phyloP scores from a whole-genome alignment of 2,888 invertebrate species.

The Synanthedon tipuliformis region DNA sequence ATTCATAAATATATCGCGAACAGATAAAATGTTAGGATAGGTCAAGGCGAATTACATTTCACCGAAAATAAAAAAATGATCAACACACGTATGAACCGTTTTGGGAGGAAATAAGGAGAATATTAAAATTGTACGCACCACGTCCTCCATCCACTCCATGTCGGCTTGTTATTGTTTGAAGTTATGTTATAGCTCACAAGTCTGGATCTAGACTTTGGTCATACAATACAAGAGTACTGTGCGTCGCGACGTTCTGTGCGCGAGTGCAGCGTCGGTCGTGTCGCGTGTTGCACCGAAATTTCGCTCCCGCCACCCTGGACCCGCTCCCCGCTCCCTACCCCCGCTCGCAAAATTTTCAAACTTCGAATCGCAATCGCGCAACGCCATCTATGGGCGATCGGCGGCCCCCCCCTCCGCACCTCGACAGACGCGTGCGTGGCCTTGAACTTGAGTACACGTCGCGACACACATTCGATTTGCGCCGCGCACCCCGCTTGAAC shows the following conservation, averaged over 20 bases:
- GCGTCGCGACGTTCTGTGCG: slow-evolving; percentile 64
- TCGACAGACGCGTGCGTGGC: slow-evolving; percentile 30
- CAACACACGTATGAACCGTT: no score
- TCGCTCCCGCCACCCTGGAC: slow-evolving; percentile 49
- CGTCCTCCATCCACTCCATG: slow-evolving; percentile 68
- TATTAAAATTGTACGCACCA: slow-evolving; percentile 40
- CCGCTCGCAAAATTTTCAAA: slow-evolving; percentile 58
- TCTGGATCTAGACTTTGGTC: slow-evolving; percentile 28
- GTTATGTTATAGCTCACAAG: slow-evolving; percentile 38
- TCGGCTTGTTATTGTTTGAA: slow-evolving; percentile 26
- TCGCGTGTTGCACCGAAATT: slow-evolving; percentile 64
- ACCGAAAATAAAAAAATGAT: slow-evolving; percentile 12
- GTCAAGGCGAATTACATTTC: slow-evolving; percentile 46
- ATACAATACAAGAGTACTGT: slow-evolving; percentile 55
- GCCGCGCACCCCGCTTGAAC: slow-evolving; percentile 24
- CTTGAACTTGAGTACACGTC: slow-evolving; percentile 65
- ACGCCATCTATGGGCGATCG: slow-evolving; percentile 61
- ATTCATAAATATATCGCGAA: slow-evolving; percentile 10
- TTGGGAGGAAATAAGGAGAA: slow-evolving; percentile 10
- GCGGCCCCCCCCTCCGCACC: slow-evolving; percentile 18
- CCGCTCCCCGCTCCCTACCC: slow-evolving; percentile 40
- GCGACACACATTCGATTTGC: slow-evolving; percentile 57
- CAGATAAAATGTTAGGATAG: slow-evolving; percentile 62
- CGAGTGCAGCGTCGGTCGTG: slow-evolving; percentile 63
- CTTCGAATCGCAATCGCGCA: slow-evolving; percentile 48